A percentile compares a stretch with the other conserved stretches of the same genome.
These are phyloP conservation scores for Drosophila tristis DNA, from an alignment of 1,140 invertebrate genomes.

Conservation along the genomic window DNA sequence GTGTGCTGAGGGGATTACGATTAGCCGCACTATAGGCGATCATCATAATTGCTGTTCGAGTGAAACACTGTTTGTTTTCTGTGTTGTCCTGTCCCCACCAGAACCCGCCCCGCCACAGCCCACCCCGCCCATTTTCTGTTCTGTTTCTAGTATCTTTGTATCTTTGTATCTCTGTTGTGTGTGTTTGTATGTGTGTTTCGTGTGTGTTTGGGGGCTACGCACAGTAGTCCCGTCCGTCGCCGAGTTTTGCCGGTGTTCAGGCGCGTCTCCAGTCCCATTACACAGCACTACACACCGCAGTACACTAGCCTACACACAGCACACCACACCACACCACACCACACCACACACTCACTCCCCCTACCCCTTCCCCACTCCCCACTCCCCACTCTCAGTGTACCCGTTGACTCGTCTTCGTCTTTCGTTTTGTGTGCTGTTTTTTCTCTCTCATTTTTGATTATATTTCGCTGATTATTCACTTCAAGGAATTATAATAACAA, in stretches of 20 bases:
- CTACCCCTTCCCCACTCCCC: not conserved
- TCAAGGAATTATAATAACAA: constrained; percentile 83
- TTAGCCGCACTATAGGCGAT: not conserved
- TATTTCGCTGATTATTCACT: constrained; percentile 82
- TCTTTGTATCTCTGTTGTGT: constrained; percentile 50
- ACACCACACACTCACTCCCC: too few species aligned
- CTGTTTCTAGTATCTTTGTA: constrained; percentile 28
- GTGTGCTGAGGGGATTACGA: too few species aligned
- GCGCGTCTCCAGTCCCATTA: constrained; percentile 40
- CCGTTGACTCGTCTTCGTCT: constrained; percentile 23
- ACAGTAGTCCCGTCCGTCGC: constrained; percentile 35
- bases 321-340: too few species aligned
- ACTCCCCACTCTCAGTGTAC: not conserved
- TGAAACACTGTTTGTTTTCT: constrained; percentile 44
- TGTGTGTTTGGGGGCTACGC: constrained; percentile 23
- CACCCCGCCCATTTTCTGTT: constrained; percentile 36
- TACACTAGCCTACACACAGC: too few species aligned
- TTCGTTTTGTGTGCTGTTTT: constrained; percentile 46
- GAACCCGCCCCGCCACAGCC: constrained; percentile 3
- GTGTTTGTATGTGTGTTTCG: not conserved
- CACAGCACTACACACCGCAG: not conserved
- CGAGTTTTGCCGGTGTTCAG: constrained; percentile 45
- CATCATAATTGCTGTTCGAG: constrained; percentile 65
- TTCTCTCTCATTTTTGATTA: constrained; percentile 75
- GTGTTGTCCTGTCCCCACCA: too few species aligned